phyloP scores from a whole-genome alignment of 2,113 vertebrate genomes.

The Triplophysa tibetana region DNA sequence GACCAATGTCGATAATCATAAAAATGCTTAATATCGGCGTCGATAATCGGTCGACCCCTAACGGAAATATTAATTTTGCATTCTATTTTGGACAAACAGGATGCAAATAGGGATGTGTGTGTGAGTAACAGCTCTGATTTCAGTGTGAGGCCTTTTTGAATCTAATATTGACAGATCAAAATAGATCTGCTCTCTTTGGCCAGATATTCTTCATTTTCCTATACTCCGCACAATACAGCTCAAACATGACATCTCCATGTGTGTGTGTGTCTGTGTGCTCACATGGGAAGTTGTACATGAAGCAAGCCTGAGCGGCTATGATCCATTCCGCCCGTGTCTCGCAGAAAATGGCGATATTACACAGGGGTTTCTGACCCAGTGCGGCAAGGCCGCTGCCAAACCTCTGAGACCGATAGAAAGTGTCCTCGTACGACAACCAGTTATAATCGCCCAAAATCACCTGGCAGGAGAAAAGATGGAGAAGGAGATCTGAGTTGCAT shows the following conservation, averaged over 20 bases:
- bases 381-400: slow-evolving; percentile 90
- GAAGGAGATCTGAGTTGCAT: not conserved
- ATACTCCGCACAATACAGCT: not conserved
- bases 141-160: not conserved
- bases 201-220: not conserved
- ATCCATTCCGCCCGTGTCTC: slow-evolving; percentile 97
- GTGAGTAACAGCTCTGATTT: not conserved
- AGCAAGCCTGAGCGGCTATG: slow-evolving; percentile 91
- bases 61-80: too few species aligned
- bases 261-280: slow-evolving; percentile 60
- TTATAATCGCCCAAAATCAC: slow-evolving; percentile 93
- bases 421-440: slow-evolving; percentile 91
- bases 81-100: too few species aligned
- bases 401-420: slow-evolving; percentile 78
- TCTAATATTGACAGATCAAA: not conserved
- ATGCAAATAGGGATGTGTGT: not conserved
- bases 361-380: slow-evolving; percentile 86
- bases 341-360: slow-evolving; percentile 95
- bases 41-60: too few species aligned
- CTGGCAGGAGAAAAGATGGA: slow-evolving; percentile 66
- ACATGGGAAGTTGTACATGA: slow-evolving; percentile 97
- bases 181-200: slow-evolving; percentile 3
- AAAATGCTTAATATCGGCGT: too few species aligned
- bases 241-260: not conserved
- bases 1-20: too few species aligned